These are phyloP conservation scores for Protonibea diacanthus DNA, from an alignment of 2,797 vertebrate species.

Conservation along the genomic window DNA sequence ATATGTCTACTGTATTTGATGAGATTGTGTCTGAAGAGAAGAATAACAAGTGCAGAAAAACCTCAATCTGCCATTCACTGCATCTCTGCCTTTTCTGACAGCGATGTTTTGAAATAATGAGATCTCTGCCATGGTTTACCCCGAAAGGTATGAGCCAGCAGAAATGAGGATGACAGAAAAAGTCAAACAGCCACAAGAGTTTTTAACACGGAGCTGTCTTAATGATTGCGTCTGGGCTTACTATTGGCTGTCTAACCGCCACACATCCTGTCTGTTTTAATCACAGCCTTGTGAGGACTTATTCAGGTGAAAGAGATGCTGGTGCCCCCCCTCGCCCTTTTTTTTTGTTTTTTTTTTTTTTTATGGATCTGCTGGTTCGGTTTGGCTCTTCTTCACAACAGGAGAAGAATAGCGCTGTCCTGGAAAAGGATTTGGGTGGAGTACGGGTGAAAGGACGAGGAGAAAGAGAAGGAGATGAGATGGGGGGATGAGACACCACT, in stretches of 20 bases:
- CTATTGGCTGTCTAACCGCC: conserved; percentile 15
- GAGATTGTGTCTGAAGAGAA: conserved; percentile 40
- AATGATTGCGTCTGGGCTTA: conserved; percentile 40
- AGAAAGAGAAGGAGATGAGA: conserved; percentile 43
- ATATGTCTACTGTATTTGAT: conserved; percentile 34
- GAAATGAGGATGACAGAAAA: conserved; percentile 61
- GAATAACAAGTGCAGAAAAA: conserved; percentile 34
- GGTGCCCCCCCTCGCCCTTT: neutral
- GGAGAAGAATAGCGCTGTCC: conserved; percentile 35
- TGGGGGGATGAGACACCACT: conserved; percentile 55
- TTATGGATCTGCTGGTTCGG: conserved; percentile 21
- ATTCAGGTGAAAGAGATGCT: conserved; percentile 48
- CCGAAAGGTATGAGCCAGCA: conserved; percentile 58
- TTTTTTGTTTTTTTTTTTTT: neutral
- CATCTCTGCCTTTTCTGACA: conserved; percentile 55
- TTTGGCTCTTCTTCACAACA: conserved; percentile 38
- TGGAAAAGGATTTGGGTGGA: conserved; percentile 48
- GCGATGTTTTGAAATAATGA: conserved; percentile 60
- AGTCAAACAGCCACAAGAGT: conserved; percentile 58
- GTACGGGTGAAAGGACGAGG: conserved; percentile 32
- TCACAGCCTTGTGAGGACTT: conserved; percentile 34
- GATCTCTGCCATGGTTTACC: conserved; percentile 41
- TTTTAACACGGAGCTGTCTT: conserved; percentile 30
- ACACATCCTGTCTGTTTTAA: conserved; percentile 38
- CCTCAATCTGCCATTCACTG: conserved; percentile 47